These are phyloP conservation scores for Heteronetta atricapilla DNA, from an alignment of 2,113 vertebrate species.

Conservation along the genomic window DNA sequence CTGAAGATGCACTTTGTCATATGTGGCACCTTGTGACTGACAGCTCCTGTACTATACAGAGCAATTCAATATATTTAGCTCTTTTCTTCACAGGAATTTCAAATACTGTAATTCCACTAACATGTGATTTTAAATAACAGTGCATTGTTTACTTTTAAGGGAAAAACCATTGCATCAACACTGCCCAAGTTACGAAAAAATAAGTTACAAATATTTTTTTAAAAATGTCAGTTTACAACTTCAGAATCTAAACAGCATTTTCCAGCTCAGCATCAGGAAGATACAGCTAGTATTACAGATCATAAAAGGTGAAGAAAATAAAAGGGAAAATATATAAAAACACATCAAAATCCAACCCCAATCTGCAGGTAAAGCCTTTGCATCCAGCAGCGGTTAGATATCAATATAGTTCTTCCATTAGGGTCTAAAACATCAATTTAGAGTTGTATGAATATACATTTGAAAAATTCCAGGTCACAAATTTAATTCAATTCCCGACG, in stretches of 20 bases:
- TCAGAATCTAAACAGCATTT: not conserved
- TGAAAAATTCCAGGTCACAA: not conserved
- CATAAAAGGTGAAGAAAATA: not conserved
- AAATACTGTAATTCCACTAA: not conserved
- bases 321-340: not conserved
- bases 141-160: not conserved
- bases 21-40: not conserved
- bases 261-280: not conserved
- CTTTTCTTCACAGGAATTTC: not conserved
- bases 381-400: not conserved
- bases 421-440: not conserved
- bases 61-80: not conserved
- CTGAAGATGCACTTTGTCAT: not conserved
- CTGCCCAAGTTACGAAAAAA: not conserved
- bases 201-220: not conserved
- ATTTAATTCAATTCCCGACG: not conserved
- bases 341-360: not conserved
- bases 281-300: not conserved
- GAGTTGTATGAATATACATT: not conserved
- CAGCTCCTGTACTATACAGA: not conserved
- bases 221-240: not conserved
- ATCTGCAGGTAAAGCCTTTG: not conserved
- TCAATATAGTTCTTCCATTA: not conserved
- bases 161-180: not conserved
- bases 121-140: not conserved